phyloP scores from a whole-genome alignment of 2,888 invertebrate genomes.

The Euzophera pinguis region DNA sequence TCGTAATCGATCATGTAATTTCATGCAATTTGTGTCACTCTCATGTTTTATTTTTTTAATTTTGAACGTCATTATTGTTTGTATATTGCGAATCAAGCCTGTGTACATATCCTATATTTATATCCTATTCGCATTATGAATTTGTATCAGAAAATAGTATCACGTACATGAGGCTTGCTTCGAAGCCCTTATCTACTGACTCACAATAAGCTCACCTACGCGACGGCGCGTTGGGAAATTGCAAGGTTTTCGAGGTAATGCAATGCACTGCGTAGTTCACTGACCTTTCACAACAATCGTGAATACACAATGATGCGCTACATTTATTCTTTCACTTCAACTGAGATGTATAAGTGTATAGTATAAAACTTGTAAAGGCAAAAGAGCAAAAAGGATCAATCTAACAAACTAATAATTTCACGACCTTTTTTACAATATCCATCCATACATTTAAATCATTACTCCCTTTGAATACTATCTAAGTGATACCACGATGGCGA shows the following conservation, averaged over 20 bases:
- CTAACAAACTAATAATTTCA: too few species aligned
- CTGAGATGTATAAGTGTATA: background rate
- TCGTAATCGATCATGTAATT: too few species aligned
- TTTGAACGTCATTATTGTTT: too few species aligned
- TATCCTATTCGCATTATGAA: background rate
- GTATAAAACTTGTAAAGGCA: background rate
- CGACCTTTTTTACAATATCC: background rate
- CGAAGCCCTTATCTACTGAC: slow-evolving; percentile 7
- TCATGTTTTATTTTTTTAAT: too few species aligned
- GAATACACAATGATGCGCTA: slow-evolving; percentile 64
- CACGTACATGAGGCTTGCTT: background rate
- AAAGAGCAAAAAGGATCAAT: background rate
- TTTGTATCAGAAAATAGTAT: slow-evolving; percentile 3
- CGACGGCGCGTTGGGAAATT: slow-evolving; percentile 13
- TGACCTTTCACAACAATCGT: slow-evolving; percentile 35
- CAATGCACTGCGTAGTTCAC: slow-evolving; percentile 24
- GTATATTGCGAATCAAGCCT: too few species aligned
- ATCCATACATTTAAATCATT: background rate
- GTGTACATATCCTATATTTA: background rate
- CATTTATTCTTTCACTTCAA: slow-evolving; percentile 32
- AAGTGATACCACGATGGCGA: too few species aligned
- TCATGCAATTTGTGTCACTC: too few species aligned
- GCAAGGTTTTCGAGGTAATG: slow-evolving; percentile 19
- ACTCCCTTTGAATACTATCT: background rate
- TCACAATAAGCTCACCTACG: slow-evolving; percentile 12